Evolutionary conservation across 2,797 vertebrate species (phyloP).

Genomic region (Falco biarmicus): DNA sequence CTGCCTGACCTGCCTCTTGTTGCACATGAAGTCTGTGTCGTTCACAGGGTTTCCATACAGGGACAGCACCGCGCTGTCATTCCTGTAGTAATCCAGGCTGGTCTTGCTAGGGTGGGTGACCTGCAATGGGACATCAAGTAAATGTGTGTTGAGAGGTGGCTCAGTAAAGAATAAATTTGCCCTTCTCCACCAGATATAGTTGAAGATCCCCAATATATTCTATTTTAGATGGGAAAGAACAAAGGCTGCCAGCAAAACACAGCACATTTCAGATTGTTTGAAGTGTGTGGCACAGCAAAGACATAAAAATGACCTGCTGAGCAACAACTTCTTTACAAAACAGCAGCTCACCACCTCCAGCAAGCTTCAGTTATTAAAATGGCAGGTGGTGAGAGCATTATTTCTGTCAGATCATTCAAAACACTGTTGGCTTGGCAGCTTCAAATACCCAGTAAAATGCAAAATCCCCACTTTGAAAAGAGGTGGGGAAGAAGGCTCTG

Average conservation of each 20-base stretch:
- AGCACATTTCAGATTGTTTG: fast-evolving
- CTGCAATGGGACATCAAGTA: slow-evolving; percentile 34
- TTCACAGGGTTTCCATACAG: background rate
- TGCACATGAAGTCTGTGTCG: slow-evolving; percentile 59
- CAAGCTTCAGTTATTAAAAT: background rate
- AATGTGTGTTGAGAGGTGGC: background rate
- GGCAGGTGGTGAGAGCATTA: background rate
- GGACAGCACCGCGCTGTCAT: background rate
- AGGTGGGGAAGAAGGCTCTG: background rate
- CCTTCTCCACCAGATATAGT: background rate
- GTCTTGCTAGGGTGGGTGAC: background rate
- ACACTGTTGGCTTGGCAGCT: background rate
- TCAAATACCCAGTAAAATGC: background rate
- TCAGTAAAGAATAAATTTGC: background rate
- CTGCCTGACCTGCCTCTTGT: slow-evolving; percentile 71
- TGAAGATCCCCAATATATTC: background rate
- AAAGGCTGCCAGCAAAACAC: background rate
- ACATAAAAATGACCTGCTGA: background rate
- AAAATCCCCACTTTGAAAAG: background rate
- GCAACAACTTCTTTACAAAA: background rate
- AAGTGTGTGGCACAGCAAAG: background rate
- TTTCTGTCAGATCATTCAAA: background rate
- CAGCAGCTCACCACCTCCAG: background rate
- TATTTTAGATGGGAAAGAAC: background rate
- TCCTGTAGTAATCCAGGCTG: background rate